Base-by-base conservation (phyloP, 1,140 invertebrate species). In the Zophobas atratus region DNA sequence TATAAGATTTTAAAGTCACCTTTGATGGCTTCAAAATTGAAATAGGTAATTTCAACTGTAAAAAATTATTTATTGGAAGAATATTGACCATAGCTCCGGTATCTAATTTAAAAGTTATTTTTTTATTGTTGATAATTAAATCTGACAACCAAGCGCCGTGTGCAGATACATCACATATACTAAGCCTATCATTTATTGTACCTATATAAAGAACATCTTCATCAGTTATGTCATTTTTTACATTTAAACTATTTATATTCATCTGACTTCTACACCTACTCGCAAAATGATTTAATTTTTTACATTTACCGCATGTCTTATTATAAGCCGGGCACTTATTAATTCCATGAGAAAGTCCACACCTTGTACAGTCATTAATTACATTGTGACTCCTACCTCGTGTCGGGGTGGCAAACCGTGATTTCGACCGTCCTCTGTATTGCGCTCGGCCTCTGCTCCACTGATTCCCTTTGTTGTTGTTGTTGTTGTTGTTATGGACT, bases 21-120 rank as follows among this genome's bases (percentile, higher is more conserved):
- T 46, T 67, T n/a, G 74, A 3, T 6, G 20, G 32, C 34, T 1
- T 75, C 1, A 75, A 63, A 43, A 20, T 48, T 33, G 43, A 60
- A 32, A 56, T 46, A 33, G 56, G 73, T 51, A 75, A 33, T 70
- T 78, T 77, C 74, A 79, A 32, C 51, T 75, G 36, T 39, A 32
- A 56, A 46, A 77, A 72, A 71, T 39, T 70, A 46, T 76, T 60
- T 49, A 76, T 75, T 72, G 81, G 76, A 53, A 79, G 67, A 6
- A 81, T 72, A 76, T 80, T 82, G 5, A 75, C 76, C 56, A 78
- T 57, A 32, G 79, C 77, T 6, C 82, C 78, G 2, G 79, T 80
- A 70, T 82, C 79, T 46, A 82, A 38, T 70, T 81, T 80, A 60
- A 77, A 79, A n/a, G 55, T 46, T 60, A 82, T 46, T n/a, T 70